A percentile compares a stretch with the other conserved stretches of the same genome.
Conservation (phyloP, 2,797 vertebrate species). For the Heterohyrax brucei region DNA sequence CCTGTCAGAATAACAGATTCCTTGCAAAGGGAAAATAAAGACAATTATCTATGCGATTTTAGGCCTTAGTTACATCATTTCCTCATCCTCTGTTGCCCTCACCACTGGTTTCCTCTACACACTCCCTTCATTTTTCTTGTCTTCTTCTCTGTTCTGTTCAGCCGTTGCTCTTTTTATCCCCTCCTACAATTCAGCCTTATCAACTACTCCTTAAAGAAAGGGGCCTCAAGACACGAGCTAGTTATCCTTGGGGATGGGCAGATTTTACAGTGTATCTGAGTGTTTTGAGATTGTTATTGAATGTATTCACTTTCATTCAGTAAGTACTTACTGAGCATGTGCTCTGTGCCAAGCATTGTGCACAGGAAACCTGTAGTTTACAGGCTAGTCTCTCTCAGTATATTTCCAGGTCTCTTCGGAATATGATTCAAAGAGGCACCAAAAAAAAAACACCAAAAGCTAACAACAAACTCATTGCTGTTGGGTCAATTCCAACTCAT, state of each 20-base stretch:
- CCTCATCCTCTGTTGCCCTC: not conserved
- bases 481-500: too few relatives aligned
- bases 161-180: not conserved
- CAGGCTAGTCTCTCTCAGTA: not conserved
- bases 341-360: not conserved
- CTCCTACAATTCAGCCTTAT: constrained; percentile 1
- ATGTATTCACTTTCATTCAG: not conserved
- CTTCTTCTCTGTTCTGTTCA: not conserved
- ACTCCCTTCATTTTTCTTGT: constrained; percentile 32
- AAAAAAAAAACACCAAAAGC: too few relatives aligned
- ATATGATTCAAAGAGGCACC: constrained; percentile 26
- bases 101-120: not conserved
- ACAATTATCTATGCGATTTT: not conserved
- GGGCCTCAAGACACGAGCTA: not conserved
- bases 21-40: constrained; percentile 42
- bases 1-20: constrained; percentile 17
- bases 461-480: too few relatives aligned
- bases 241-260: constrained; percentile 12
- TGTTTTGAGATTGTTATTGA: not conserved
- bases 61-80: not conserved
- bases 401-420: constrained; percentile 50
- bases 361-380: not conserved
- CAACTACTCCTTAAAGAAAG: not conserved
- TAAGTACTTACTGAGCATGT: not conserved
- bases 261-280: not conserved